Base-by-base conservation (phyloP, 2,113 vertebrate species). In the Orycteropus afer region DNA sequence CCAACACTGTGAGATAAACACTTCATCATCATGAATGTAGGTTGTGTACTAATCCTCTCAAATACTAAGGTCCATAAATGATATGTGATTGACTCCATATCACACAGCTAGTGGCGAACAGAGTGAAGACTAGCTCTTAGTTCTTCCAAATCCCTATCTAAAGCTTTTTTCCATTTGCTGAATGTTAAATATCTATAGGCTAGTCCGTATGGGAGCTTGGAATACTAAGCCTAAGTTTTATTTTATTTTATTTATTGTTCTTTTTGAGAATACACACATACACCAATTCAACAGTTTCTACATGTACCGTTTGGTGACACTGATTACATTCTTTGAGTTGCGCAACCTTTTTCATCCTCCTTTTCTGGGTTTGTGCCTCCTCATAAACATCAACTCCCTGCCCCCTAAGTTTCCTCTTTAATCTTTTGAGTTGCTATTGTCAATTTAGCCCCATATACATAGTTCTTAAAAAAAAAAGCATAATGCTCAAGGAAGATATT, bases 221-320 rank as follows among this genome's bases (percentile, higher is more conserved):
- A 80, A 93, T 78, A 73, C 29, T 47, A 63, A 71, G 57, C 45
- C 69, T 86, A 86, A 96, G 18, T 25, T 91, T 92, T 53, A 53
- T 53, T 69, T 69, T 65, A 69, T n/a, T 37, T 71, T 71, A 71
- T 71, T 71, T 40, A 40, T 40, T 57, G n/a, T 71, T 71, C 20
- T 40, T 71, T 69, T 65, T 32, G 65, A 69, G 34, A 71, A 40
- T 23, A 71, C 1, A 71, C 20, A 37, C 22, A 37, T 3, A 40
- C 22, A 71, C 22, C 61, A 69, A 40, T 40, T 71, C 18, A 40
- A 22, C 34, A 71, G n/a, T 71, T 71, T 71, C 37, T 12, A 40
- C 69, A 71, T 40, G 69, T 71, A 40, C 69, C 69, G 23, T 69
- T n/a, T 69, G 37, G 27, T 37, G 29, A 18, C 13, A 69, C 25